These are phyloP conservation scores for Spodoptera littoralis DNA, from an alignment of 2,888 invertebrate genomes.

Conservation along the genomic window DNA sequence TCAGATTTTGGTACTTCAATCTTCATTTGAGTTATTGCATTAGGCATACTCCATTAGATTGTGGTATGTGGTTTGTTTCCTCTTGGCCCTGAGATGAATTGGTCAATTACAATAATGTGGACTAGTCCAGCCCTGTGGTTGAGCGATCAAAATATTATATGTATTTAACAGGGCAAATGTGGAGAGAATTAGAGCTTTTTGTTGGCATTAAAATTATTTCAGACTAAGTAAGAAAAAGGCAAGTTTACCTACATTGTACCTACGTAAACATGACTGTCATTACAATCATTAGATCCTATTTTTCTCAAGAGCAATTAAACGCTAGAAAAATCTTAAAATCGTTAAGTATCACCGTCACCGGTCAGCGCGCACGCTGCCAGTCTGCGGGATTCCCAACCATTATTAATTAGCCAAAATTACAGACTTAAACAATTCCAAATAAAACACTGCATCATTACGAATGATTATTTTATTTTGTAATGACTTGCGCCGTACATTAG, in stretches of 20 bases:
- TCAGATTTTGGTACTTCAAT: slow-evolving; percentile 43
- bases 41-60: slow-evolving; percentile 15
- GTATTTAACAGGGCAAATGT: too few relatives aligned
- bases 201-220: too few relatives aligned
- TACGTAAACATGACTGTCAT: slow-evolving; percentile 7
- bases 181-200: too few relatives aligned
- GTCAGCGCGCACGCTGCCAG: slow-evolving; percentile 22
- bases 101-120: too few relatives aligned
- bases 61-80: slow-evolving; percentile 30
- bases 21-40: slow-evolving; percentile 37
- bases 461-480: slow-evolving; percentile 42
- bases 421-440: slow-evolving; percentile 34
- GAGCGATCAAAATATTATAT: too few relatives aligned
- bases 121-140: too few relatives aligned
- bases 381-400: slow-evolving; percentile 45
- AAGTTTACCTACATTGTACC: too few relatives aligned
- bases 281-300: slow-evolving; percentile 6
- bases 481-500: slow-evolving; percentile 24
- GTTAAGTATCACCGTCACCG: slow-evolving; percentile 14
- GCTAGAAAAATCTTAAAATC: slow-evolving; percentile 20
- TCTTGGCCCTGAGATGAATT: slow-evolving; percentile 20
- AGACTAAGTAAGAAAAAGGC: too few relatives aligned
- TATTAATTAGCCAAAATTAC: slow-evolving; percentile 52
- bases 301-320: background rate
- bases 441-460: slow-evolving; percentile 48